phyloP scores from a whole-genome alignment of 2,797 vertebrate species.

The Amniataba percoides region DNA sequence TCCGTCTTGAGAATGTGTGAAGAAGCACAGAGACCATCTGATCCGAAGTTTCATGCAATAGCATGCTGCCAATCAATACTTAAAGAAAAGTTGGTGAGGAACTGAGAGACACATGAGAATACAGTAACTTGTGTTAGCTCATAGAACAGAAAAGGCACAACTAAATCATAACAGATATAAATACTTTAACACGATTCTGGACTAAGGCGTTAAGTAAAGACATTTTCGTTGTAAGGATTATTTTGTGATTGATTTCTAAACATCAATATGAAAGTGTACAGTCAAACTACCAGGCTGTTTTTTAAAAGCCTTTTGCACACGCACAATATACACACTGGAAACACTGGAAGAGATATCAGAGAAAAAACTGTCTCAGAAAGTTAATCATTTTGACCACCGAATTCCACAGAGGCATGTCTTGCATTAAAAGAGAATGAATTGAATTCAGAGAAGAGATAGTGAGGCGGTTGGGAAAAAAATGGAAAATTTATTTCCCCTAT shows the following conservation, averaged over 20 bases:
- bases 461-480: conserved; percentile 24
- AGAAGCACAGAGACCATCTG: neutral
- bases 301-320: conserved; percentile 13
- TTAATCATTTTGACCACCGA: conserved; percentile 52
- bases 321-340: neutral
- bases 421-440: conserved; percentile 53
- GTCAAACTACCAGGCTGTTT: neutral
- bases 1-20: conserved; percentile 7
- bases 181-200: neutral
- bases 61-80: neutral
- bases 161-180: neutral
- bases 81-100: neutral
- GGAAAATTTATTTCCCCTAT: conserved; percentile 32
- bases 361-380: conserved; percentile 34
- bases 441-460: conserved; percentile 48
- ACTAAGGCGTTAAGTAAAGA: neutral
- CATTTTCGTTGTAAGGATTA: neutral
- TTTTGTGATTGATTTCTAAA: neutral
- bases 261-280: neutral
- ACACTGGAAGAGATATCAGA: conserved; percentile 20
- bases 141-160: neutral
- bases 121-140: neutral
- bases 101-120: conserved; percentile 11
- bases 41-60: conserved; percentile 10
- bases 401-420: conserved; percentile 28